A percentile compares a stretch with the other conserved stretches of the same genome.
These are phyloP conservation scores for Oophaga pumilio DNA, from an alignment of 2,113 vertebrate genomes.

Conservation along the genomic window DNA sequence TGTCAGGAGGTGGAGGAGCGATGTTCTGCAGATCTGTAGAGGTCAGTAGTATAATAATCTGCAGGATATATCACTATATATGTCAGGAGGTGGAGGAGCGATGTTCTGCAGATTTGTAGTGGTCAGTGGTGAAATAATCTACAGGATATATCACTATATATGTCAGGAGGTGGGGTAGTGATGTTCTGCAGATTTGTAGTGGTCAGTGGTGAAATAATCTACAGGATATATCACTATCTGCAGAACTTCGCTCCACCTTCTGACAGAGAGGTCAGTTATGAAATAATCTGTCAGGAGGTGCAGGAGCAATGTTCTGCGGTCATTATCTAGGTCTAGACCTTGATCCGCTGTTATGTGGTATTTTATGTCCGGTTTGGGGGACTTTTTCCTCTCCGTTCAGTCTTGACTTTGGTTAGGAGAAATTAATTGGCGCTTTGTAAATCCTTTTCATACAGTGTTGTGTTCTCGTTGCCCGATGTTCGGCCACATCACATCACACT, in stretches of 20 bases:
- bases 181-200: neutral
- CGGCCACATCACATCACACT: conserved; percentile 1
- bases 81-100: neutral
- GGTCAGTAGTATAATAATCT: neutral
- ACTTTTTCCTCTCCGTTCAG: neutral
- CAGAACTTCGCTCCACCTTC: neutral
- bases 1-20: neutral
- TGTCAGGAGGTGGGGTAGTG: neutral
- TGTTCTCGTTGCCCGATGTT: neutral
- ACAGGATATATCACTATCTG: neutral
- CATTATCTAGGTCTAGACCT: neutral
- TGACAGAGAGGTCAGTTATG: too few species aligned
- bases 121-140: neutral
- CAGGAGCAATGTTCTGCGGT: neutral
- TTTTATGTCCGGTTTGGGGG: neutral
- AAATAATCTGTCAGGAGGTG: neutral
- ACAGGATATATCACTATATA: neutral
- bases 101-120: neutral
- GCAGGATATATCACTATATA: neutral
- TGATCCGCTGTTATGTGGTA: neutral
- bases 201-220: neutral
- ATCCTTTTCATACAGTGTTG: neutral
- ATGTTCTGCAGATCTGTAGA: neutral
- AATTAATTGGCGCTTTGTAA: neutral
- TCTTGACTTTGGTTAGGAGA: neutral